Conservation (phyloP, 2,113 vertebrate genomes). For the Xiphophorus hellerii region DNA sequence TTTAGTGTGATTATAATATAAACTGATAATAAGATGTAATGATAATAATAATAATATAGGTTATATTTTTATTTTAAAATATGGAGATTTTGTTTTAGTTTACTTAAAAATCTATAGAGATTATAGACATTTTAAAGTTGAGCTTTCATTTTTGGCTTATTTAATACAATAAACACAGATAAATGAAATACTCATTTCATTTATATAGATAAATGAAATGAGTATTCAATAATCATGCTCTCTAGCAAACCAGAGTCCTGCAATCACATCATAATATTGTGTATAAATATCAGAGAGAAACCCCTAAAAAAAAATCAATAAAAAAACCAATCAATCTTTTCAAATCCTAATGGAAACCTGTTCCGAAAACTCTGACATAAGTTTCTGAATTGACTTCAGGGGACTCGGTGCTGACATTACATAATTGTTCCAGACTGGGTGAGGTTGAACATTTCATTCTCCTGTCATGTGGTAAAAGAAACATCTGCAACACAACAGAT, state of each 20-base stretch:
- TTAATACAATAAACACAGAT: not conserved
- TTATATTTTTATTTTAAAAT: no score
- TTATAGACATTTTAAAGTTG: not conserved
- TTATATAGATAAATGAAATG: not conserved
- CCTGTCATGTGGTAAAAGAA: not conserved
- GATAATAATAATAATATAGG: no score
- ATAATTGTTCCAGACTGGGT: slow-evolving; percentile 56
- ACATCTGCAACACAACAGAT: slow-evolving; percentile 26
- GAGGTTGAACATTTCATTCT: slow-evolving; percentile 54
- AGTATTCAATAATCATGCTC: not conserved
- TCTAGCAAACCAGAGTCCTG: not conserved
- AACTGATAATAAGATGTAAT: no score
- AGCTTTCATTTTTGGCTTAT: not conserved
- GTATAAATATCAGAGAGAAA: not conserved
- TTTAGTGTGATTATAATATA: no score
- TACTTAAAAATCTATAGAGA: no score
- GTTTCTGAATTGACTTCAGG: slow-evolving; percentile 40
- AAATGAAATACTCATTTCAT: no score
- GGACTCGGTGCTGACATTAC: slow-evolving; percentile 47
- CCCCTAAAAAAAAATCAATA: not conserved
- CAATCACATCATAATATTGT: not conserved
- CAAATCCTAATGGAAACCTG: slow-evolving; percentile 23
- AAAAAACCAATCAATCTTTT: not conserved
- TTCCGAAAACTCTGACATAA: slow-evolving; percentile 22
- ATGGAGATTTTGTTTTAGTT: no score